These are phyloP conservation scores for Lathronympha strigana DNA, from an alignment of 2,888 invertebrate species.

Conservation along the genomic window DNA sequence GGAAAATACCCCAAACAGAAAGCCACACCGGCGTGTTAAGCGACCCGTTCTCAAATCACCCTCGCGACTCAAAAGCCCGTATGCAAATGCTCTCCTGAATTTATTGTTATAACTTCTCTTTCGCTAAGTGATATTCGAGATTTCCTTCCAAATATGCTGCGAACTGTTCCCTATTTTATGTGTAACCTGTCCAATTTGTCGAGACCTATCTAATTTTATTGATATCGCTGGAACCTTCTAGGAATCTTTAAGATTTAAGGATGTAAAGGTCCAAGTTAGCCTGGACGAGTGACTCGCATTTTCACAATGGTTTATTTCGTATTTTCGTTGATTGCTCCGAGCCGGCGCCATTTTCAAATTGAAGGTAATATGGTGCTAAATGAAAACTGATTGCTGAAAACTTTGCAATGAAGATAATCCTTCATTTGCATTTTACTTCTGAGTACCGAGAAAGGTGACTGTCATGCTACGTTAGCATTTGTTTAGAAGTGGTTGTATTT, in stretches of 20 bases:
- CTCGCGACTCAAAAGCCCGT: conserved; percentile 63
- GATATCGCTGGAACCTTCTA: conserved; percentile 32
- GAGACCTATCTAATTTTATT: conserved; percentile 47
- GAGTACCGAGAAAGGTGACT: conserved; percentile 18
- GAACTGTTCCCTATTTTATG: conserved; percentile 63
- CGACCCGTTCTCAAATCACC: conserved; percentile 71
- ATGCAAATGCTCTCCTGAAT: conserved; percentile 78
- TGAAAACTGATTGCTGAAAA: conserved; percentile 56
- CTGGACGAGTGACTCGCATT: conserved; percentile 51
- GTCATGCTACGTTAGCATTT: conserved; percentile 21
- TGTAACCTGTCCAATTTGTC: conserved; percentile 51
- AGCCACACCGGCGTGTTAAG: conserved; percentile 67
- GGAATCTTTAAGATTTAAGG: conserved; percentile 36
- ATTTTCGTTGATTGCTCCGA: conserved; percentile 63
- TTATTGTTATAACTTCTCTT: conserved; percentile 78
- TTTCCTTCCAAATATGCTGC: conserved; percentile 70
- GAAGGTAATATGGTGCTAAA: conserved; percentile 58
- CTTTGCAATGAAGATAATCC: conserved; percentile 42
- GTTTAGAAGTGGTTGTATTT: background rate
- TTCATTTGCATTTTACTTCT: conserved; percentile 35
- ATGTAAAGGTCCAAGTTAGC: conserved; percentile 47
- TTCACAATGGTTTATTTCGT: conserved; percentile 63
- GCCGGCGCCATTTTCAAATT: conserved; percentile 61
- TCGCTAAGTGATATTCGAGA: conserved; percentile 79
- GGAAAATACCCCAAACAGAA: conserved; percentile 54